Evolutionary conservation across 2,113 vertebrate species (phyloP), one percentile per base, ranked within the genome.

Genomic region (Centrocercus urophasianus): DNA sequence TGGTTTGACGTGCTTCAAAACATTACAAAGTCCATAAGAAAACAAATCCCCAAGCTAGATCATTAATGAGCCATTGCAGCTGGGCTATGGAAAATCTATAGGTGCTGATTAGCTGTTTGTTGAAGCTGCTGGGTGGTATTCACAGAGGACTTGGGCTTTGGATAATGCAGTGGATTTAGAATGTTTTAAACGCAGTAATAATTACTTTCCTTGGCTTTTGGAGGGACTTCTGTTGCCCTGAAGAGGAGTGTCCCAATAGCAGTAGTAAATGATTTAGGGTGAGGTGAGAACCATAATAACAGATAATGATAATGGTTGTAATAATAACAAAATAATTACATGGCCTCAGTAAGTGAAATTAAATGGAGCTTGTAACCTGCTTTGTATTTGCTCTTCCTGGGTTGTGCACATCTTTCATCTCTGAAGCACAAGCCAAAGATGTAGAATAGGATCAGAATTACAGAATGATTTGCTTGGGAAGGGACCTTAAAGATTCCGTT

Each of bases 1-100:
- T 76, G 66, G 18, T 36, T 86, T 83, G 75, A 71, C 71, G 25
- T 47, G 42, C 65, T 95, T 80, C 75, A 83, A n/a, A 85, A 83
- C 52, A 65, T 86, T 91, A 57, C 14, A 1, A 71, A 61, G 54
- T 69, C 79, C 77, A 34, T 92, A 86, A 93, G 95, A 96, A 93
- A 88, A 30, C 52, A 90, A 89, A 86, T 72, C 34, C 24, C 40
- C n/a, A 60, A 82, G 80, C 43, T 59, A 70, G 52, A 54, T 13
- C 43, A 54, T 88, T 81, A 90, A 82, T 75, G 65, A 75, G 72
- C 47, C 80, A 7, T 36, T 83, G 79, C 57, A 87, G 52, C n/a
- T 72, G 66, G 34, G 52, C 65, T 60, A 28, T 57, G 72, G 73
- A 86, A 93, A 94, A 47, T 54, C 65, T 76, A 47, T 52, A 93